A percentile compares a stretch with the other conserved stretches of the same genome.
These are phyloP conservation scores for Andrena cerasifolii DNA, from an alignment of 1,140 invertebrate species.

Conservation along the genomic window DNA sequence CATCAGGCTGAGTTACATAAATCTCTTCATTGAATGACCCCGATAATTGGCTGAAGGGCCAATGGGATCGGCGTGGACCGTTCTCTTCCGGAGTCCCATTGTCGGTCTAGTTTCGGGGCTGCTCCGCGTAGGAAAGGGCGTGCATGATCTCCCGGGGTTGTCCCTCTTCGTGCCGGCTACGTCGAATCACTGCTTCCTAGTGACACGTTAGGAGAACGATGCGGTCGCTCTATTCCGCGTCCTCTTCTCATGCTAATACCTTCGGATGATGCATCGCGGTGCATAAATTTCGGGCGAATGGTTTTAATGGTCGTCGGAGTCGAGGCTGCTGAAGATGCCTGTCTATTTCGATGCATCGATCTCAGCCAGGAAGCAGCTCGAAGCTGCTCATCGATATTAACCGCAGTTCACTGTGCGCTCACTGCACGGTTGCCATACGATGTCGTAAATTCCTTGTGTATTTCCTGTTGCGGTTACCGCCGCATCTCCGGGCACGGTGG, in stretches of 20 bases:
- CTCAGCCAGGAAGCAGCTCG: background rate
- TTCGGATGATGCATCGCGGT: background rate
- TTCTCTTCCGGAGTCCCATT: slow-evolving; percentile 55
- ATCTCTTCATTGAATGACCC: slow-evolving; percentile 70
- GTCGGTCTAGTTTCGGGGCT: slow-evolving; percentile 58
- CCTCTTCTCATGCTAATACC: slow-evolving; percentile 74
- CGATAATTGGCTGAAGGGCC: slow-evolving; percentile 63
- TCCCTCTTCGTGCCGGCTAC: background rate
- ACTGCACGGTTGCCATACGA: slow-evolving; percentile 55
- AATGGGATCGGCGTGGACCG: slow-evolving; percentile 3
- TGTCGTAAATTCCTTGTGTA: slow-evolving; percentile 67
- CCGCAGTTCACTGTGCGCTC: slow-evolving; percentile 54
- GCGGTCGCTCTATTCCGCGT: slow-evolving; percentile 2
- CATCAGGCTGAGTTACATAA: slow-evolving; percentile 72
- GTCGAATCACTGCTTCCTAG: slow-evolving; percentile 21
- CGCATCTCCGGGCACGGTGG: slow-evolving; percentile 44
- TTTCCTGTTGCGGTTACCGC: slow-evolving; percentile 68
- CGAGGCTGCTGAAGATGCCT: no score
- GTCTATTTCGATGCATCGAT: no score
- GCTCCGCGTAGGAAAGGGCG: slow-evolving; percentile 42
- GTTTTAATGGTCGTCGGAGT: background rate
- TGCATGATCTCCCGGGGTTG: slow-evolving; percentile 36
- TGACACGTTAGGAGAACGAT: slow-evolving; percentile 20
- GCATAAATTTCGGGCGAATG: background rate
- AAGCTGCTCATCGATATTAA: slow-evolving; percentile 56